phyloP scores from a whole-genome alignment of 2,797 vertebrate species.

The Hypotaenidia okinawae region DNA sequence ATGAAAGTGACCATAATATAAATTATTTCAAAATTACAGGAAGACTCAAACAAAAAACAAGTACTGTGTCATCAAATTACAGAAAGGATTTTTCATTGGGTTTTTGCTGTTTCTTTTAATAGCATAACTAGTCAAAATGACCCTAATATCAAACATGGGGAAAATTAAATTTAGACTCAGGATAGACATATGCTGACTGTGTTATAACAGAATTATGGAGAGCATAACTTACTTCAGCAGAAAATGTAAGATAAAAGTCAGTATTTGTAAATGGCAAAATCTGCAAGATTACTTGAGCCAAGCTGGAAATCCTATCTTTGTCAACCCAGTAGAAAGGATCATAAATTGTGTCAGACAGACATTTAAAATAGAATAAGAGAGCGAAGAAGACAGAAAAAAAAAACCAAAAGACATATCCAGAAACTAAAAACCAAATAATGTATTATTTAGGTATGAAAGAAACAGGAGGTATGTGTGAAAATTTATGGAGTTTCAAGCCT shows the following conservation, averaged over 20 bases:
- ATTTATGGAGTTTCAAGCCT: not conserved
- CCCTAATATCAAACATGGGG: not conserved
- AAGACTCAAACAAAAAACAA: not conserved
- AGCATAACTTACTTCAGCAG: not conserved
- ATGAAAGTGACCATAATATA: not conserved
- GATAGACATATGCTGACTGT: not conserved
- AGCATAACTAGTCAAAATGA: slow-evolving; percentile 19
- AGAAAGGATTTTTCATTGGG: not conserved
- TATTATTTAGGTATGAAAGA: not conserved
- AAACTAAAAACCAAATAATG: not conserved
- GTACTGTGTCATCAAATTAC: not conserved
- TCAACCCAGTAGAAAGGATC: not conserved
- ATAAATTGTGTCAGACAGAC: not conserved
- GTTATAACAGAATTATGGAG: not conserved
- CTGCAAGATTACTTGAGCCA: not conserved
- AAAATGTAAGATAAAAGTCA: slow-evolving; percentile 24
- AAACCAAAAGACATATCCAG: not conserved
- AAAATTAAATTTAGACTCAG: slow-evolving; percentile 20
- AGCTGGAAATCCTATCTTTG: not conserved
- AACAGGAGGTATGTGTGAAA: not conserved
- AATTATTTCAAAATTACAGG: not conserved
- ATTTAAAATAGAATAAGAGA: not conserved
- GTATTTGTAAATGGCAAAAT: slow-evolving; percentile 15
- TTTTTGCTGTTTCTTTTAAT: slow-evolving; percentile 11
- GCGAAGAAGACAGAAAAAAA: not conserved